Percentiles rank a stretch among this genome's conserved stretches.
Conservation (phyloP, 37 sponge, comb jelly and placozoan genomes). For the Ianthella basta region DNA sequence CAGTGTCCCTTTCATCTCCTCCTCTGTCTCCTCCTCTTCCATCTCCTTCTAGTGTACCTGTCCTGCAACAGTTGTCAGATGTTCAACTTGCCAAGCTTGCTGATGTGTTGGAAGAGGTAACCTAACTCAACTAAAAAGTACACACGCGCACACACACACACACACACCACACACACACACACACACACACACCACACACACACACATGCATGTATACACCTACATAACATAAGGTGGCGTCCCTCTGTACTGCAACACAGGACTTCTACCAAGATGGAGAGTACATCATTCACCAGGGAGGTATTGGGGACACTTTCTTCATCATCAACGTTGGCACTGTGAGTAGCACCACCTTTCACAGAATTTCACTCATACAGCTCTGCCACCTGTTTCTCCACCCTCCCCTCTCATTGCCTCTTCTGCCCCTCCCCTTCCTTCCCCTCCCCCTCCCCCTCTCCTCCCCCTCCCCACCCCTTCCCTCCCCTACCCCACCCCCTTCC, state of each 20-base stretch:
- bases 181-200: not conserved
- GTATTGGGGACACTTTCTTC: constrained; percentile 96
- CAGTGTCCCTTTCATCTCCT: too few species aligned
- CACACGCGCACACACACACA: not conserved
- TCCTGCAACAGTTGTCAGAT: constrained; percentile 65
- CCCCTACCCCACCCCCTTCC: too few species aligned
- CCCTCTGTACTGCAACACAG: constrained; percentile 30
- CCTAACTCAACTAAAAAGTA: not conserved
- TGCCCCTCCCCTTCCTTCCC: too few species aligned
- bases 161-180: not conserved
- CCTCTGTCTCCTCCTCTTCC: not conserved
- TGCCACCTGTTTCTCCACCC: too few species aligned
- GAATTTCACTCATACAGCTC: too few species aligned
- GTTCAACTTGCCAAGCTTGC: constrained; percentile 78
- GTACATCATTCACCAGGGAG: constrained; percentile 94
- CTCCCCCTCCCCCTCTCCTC: too few species aligned
- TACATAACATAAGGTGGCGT: not conserved
- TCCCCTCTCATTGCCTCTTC: too few species aligned
- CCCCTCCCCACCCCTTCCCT: too few species aligned
- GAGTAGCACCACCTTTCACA: too few species aligned
- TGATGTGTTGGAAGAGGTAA: constrained; percentile 96
- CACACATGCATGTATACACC: not conserved
- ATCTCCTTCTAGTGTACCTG: constrained; percentile 52
- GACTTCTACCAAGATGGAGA: constrained; percentile 88
- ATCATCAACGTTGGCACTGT: constrained; percentile 94